Evolutionary conservation across 1,140 invertebrate genomes (phyloP).

Genomic region (Artemia franciscana): DNA sequence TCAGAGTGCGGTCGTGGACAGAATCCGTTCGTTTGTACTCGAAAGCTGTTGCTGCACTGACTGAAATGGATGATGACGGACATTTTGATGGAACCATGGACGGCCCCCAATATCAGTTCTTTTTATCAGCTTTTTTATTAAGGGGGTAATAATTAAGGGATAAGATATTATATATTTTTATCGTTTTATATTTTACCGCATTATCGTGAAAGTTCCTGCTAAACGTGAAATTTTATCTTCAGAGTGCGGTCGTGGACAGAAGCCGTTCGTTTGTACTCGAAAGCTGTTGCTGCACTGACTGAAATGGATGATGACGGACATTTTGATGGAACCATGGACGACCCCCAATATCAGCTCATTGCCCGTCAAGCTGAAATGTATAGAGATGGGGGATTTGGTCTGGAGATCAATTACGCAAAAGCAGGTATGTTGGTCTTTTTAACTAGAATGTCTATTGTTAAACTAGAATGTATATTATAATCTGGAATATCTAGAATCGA

Average conservation of each 20-base stretch:
- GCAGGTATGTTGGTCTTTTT: conserved; percentile 18
- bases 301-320: conserved; percentile 23
- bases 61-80: conserved; percentile 23
- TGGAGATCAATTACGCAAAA: conserved; percentile 23
- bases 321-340: conserved; percentile 22
- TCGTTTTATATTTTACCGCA: not conserved
- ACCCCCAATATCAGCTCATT: conserved; percentile 22
- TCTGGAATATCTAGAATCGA: too few relatives aligned
- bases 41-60: conserved; percentile 19
- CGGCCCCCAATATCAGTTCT: conserved; percentile 23
- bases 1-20: too few relatives aligned
- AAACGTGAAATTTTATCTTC: conserved; percentile 2
- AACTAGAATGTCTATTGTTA: not conserved
- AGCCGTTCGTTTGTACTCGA: conserved; percentile 25
- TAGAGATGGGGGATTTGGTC: conserved; percentile 22
- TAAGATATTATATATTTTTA: too few relatives aligned
- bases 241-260: conserved; percentile 22
- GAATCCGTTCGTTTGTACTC: conserved; percentile 26
- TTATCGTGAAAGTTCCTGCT: not conserved
- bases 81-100: conserved; percentile 23
- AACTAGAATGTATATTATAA: too few relatives aligned
- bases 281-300: conserved; percentile 20
- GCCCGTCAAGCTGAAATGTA: conserved; percentile 28
- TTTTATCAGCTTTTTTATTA: too few relatives aligned
- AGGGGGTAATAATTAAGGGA: too few relatives aligned